Percentiles rank a stretch among this genome's conserved stretches.
Conservation (phyloP, 35 echinoderm and acorn worm genomes). For the Chiridota heheva region DNA sequence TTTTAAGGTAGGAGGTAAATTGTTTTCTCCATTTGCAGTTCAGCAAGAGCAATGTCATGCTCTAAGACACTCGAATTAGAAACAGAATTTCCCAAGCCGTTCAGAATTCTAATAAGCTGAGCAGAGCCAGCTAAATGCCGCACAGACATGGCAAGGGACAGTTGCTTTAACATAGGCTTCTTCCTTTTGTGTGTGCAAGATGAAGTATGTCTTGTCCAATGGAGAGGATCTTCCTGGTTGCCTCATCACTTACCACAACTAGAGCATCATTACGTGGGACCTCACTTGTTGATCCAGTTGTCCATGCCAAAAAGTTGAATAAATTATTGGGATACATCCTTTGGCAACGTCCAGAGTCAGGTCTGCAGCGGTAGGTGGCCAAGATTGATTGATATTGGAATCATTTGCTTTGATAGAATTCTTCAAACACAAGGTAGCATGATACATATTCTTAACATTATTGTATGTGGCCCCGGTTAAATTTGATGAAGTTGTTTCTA, state of each 20-base stretch:
- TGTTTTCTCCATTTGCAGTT: neutral
- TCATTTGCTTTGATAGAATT: too few relatives aligned
- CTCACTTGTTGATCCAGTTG: slow-evolving; percentile 9
- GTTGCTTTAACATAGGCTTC: slow-evolving; percentile 54
- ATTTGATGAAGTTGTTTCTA: too few relatives aligned
- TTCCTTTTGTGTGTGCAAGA: slow-evolving; percentile 27
- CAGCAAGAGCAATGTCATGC: slow-evolving; percentile 58
- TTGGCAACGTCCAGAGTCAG: slow-evolving; percentile 25
- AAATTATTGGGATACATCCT: slow-evolving; percentile 31
- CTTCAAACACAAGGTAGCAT: too few relatives aligned
- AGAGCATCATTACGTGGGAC: neutral
- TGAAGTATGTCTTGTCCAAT: slow-evolving; percentile 56
- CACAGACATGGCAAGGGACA: slow-evolving; percentile 54
- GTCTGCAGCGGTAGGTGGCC: slow-evolving; percentile 56
- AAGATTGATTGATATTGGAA: too few relatives aligned
- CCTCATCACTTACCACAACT: slow-evolving; percentile 19
- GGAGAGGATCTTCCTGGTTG: neutral
- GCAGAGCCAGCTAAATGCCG: slow-evolving; percentile 55
- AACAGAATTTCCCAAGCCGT: slow-evolving; percentile 39
- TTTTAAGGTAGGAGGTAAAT: neutral
- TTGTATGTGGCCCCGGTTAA: too few relatives aligned
- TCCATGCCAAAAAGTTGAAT: slow-evolving; percentile 63
- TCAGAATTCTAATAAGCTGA: slow-evolving; percentile 36
- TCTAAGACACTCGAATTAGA: slow-evolving; percentile 18
- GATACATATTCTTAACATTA: too few relatives aligned